Conservation (phyloP, 1,140 invertebrate species). For the Drosophila orosa region DNA sequence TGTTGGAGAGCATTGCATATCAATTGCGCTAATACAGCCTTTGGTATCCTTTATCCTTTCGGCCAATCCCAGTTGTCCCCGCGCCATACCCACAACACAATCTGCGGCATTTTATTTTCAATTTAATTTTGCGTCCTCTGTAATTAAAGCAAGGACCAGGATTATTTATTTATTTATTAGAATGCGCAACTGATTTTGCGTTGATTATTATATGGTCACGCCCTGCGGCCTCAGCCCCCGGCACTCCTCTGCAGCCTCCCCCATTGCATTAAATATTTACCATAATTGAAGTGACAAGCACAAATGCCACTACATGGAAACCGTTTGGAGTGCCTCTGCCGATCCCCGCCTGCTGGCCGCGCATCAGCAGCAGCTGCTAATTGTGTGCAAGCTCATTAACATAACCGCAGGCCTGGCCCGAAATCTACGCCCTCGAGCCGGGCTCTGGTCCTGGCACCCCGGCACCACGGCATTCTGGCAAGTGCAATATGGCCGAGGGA, state of each 20-base stretch:
- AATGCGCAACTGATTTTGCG: conserved; percentile 78
- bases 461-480: conserved; percentile 8
- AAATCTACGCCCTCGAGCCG: conserved; percentile 38
- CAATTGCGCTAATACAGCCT: conserved; percentile 20
- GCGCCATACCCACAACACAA: conserved; percentile 28
- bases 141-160: conserved; percentile 75
- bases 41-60: conserved; percentile 47
- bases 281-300: conserved; percentile 82
- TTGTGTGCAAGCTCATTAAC: conserved; percentile 83
- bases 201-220: conserved; percentile 73
- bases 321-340: conserved; percentile 39
- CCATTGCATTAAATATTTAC: conserved; percentile 78
- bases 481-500: conserved; percentile 37
- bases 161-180: conserved; percentile 79
- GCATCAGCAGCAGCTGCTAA: conserved; percentile 77
- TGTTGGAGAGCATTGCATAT: conserved; percentile 8
- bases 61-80: conserved; percentile 13
- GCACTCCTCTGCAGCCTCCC: background rate
- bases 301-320: conserved; percentile 76
- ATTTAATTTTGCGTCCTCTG: conserved; percentile 76
- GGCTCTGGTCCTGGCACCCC: conserved; percentile 12
- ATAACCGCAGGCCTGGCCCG: conserved; percentile 77
- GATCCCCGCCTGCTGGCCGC: conserved; percentile 30
- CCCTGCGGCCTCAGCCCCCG: conserved; percentile 22
- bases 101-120: conserved; percentile 79